These are phyloP conservation scores for Heliopora coerulea DNA, from an alignment of 92 coral and sea anemone species.

Conservation along the genomic window DNA sequence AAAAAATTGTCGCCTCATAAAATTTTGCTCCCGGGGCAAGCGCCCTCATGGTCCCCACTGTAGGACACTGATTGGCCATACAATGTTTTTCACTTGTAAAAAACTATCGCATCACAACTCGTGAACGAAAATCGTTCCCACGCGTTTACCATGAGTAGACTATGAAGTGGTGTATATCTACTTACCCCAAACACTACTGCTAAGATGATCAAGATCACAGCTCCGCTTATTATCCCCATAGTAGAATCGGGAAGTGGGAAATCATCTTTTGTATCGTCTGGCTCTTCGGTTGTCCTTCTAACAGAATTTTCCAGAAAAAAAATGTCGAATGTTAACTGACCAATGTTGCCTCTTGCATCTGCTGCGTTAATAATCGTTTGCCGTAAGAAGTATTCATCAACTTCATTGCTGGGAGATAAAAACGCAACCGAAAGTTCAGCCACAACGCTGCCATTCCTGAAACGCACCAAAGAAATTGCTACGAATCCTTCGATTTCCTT, in stretches of 20 bases:
- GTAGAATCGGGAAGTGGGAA: background rate
- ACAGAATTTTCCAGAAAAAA: background rate
- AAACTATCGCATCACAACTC: too few species aligned
- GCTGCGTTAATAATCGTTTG: background rate
- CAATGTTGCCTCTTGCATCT: background rate
- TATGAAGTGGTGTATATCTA: too few species aligned
- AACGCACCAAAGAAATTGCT: background rate
- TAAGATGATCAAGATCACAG: background rate
- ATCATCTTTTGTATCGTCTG: background rate
- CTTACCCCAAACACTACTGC: background rate
- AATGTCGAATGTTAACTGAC: background rate
- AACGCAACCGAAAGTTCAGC: background rate
- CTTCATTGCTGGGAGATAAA: background rate
- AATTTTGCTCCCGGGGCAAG: too few species aligned
- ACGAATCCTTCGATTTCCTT: background rate
- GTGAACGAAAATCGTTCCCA: too few species aligned
- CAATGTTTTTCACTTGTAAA: too few species aligned
- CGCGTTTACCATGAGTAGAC: too few species aligned
- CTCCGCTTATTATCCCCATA: background rate
- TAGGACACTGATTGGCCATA: too few species aligned
- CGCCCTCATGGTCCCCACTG: too few species aligned
- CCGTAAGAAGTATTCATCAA: background rate
- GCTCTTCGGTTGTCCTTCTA: background rate
- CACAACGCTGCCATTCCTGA: background rate
- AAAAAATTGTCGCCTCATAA: too few species aligned